phyloP scores from a whole-genome alignment of 2,113 vertebrate genomes.

The Syrrhaptes paradoxus region DNA sequence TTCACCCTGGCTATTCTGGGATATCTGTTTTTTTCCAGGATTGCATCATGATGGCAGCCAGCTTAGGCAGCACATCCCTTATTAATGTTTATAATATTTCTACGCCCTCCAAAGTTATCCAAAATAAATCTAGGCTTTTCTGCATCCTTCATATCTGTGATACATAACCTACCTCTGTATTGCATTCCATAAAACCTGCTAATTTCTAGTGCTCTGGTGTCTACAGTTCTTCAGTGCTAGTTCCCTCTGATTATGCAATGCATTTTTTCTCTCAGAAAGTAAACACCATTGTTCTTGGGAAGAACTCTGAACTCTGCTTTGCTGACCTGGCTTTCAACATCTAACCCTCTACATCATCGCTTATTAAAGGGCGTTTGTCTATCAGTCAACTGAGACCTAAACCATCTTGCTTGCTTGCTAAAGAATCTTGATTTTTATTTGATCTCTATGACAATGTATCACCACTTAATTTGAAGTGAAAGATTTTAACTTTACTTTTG shows the following conservation, averaged over 20 bases:
- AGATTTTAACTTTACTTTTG: neutral
- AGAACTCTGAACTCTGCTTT: neutral
- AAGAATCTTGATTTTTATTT: neutral
- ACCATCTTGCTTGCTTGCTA: neutral
- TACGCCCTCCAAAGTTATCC: neutral
- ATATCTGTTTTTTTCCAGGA: neutral
- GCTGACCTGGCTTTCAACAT: neutral
- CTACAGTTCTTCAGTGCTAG: neutral
- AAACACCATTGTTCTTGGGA: neutral
- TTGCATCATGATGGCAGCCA: neutral
- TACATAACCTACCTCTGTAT: neutral
- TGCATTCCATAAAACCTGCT: constrained; percentile 61
- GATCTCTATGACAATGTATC: neutral
- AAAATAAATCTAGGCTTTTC: neutral
- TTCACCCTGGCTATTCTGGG: neutral
- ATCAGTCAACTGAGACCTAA: neutral
- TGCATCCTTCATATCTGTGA: neutral
- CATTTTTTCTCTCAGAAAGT: neutral
- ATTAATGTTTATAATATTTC: neutral
- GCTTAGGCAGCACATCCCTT: neutral
- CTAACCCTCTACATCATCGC: neutral
- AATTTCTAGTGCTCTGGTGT: neutral
- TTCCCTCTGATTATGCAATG: neutral
- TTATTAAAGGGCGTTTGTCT: neutral
- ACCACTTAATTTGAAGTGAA: neutral